A percentile compares a stretch with the other conserved stretches of the same genome.
Conservation (phyloP, 2,888 invertebrate species). For the Tiliacea aurago region DNA sequence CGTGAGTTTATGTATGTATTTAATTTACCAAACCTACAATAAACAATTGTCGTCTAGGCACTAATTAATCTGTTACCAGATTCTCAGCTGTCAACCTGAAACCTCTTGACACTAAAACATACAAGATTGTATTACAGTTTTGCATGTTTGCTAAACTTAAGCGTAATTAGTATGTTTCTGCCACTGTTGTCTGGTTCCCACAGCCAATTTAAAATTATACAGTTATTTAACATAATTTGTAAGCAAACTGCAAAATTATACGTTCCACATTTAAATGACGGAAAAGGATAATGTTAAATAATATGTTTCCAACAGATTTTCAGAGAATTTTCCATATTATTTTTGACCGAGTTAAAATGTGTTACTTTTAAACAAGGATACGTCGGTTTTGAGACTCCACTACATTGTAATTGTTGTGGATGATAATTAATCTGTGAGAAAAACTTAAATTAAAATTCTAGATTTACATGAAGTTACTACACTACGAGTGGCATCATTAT, state of each 20-base stretch:
- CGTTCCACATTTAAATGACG: conserved; percentile 25
- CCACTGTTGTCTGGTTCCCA: conserved; percentile 62
- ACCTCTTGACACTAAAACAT: conserved; percentile 6
- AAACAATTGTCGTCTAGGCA: not conserved
- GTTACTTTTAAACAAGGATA: not conserved
- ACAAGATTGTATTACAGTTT: conserved; percentile 12
- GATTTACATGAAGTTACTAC: too few relatives aligned
- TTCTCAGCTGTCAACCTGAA: not conserved
- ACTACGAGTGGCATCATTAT: too few relatives aligned
- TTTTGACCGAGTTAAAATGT: conserved; percentile 5
- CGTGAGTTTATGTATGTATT: too few relatives aligned
- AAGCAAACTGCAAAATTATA: conserved; percentile 49
- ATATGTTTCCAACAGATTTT: conserved; percentile 4
- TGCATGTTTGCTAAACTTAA: conserved; percentile 41
- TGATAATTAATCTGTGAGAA: not conserved
- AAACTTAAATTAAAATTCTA: too few relatives aligned
- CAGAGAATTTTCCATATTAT: not conserved
- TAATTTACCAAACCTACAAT: not conserved
- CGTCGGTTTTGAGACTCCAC: not conserved
- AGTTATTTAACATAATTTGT: conserved; percentile 49
- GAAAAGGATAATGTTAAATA: conserved; percentile 29
- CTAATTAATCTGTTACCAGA: not conserved
- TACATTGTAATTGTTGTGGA: not conserved
- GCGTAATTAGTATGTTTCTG: conserved; percentile 45
- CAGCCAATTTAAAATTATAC: conserved; percentile 56